Base-by-base conservation (phyloP, 2,113 vertebrate genomes). In the Myotis yumanensis region DNA sequence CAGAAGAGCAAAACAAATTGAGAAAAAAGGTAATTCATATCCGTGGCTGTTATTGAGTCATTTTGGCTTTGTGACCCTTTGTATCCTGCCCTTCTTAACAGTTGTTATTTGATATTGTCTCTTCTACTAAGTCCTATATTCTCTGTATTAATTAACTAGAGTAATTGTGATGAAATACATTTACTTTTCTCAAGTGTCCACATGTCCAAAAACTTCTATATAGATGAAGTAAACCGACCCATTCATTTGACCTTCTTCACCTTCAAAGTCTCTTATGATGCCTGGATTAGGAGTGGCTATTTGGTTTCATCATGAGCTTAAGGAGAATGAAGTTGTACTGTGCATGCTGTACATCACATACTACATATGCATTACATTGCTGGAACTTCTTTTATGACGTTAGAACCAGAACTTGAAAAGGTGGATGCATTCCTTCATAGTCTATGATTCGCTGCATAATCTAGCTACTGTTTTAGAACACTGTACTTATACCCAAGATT, bases 331-430 rank as follows among this genome's bases (percentile, higher is more conserved):
- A 85, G 30, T n/a, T 88, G 30, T 52, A 37, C 5, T 11, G 30
- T 12, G 30, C 30, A 28, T 71, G 16, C 23, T 54, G 17, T 46
- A 30, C 87, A 81, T 28, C 35, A 1, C 43, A 35, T 10, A 17
- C 20, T 64, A 22, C 7, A 16, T 37, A 66, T 40, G 28, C 9
- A 30, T 72, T 52, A 2, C 25, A 28, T n/a, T 79, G 40, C 11
- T 80, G 62, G 46, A 62, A 46, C 86, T 57, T 91, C 1, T 92
- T 48, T 12, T 66, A 76, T 16, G 52, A 40, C 7, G 5, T 83
- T 16, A 12, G 35, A 80, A 89, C 30, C 93, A 64, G 83, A 89
- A 88, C 64, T 40, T 37, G 57, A 79, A 96, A 93, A 95, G 87
- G 43, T 87, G 57, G 4, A 14, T 22, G 5, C 25, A 2, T 77